Conservation (phyloP, 2,888 invertebrate species). For the Dysmachus trigonus region DNA sequence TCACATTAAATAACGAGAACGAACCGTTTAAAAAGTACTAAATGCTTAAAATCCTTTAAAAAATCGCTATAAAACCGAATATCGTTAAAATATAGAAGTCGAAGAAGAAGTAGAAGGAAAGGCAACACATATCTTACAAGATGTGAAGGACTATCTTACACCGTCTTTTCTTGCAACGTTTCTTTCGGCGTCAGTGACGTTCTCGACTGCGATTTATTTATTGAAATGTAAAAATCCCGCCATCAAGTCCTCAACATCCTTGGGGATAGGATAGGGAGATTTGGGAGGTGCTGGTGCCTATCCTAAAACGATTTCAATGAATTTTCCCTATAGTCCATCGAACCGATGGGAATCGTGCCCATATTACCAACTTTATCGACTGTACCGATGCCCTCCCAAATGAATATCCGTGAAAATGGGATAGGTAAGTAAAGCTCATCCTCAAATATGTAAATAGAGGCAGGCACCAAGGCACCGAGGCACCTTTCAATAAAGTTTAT, state of each 20-base stretch:
- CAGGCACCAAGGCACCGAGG: neutral
- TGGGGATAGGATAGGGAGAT: neutral
- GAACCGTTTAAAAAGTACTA: neutral
- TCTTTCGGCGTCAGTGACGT: too few relatives aligned
- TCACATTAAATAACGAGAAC: neutral
- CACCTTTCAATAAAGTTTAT: conserved; percentile 29
- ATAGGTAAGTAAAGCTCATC: conserved; percentile 32
- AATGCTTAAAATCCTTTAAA: neutral
- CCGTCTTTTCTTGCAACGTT: neutral
- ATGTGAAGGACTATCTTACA: neutral
- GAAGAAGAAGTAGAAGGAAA: neutral
- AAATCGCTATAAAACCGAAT: neutral
- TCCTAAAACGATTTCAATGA: neutral
- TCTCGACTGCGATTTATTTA: neutral
- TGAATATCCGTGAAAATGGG: conserved; percentile 15
- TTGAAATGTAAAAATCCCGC: neutral
- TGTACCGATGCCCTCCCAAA: neutral
- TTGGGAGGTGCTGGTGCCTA: neutral
- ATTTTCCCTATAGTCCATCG: neutral
- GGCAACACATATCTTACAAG: too few relatives aligned
- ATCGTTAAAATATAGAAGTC: neutral
- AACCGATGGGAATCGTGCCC: conserved; percentile 18
- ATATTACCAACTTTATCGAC: conserved; percentile 35
- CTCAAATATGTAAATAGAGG: conserved; percentile 31
- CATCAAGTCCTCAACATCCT: neutral